Evolutionary conservation across 2,888 invertebrate genomes (phyloP).

Genomic region (Malthinus flaveolus): DNA sequence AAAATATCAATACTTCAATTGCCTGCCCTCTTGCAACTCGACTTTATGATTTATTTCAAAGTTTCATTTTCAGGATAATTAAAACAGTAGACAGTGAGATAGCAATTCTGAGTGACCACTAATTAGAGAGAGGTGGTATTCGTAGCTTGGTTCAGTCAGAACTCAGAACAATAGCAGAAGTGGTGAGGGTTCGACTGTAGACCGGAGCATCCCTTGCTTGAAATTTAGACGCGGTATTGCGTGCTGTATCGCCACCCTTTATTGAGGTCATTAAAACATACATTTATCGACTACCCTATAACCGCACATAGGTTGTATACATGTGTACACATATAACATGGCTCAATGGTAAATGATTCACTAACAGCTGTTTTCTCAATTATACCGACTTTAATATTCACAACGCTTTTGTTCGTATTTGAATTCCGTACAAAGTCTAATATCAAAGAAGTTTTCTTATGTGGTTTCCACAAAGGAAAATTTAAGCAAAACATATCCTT

Average conservation of each 20-base stretch:
- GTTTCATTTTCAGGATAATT: conserved; percentile 20
- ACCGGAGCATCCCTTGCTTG: conserved; percentile 20
- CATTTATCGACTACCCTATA: conserved; percentile 20
- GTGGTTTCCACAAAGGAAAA: too few relatives aligned
- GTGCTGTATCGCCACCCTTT: conserved; percentile 19
- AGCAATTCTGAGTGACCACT: conserved; percentile 20
- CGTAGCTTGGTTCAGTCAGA: conserved; percentile 11
- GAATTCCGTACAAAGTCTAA: too few relatives aligned
- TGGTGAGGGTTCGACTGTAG: conserved; percentile 12
- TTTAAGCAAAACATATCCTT: too few relatives aligned
- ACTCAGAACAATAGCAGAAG: conserved; percentile 11
- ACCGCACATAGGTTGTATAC: conserved; percentile 17
- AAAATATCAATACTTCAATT: too few relatives aligned
- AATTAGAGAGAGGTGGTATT: conserved; percentile 19
- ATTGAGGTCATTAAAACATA: conserved; percentile 27
- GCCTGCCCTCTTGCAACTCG: too few relatives aligned
- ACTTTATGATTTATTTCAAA: neutral
- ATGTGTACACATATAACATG: conserved; percentile 6
- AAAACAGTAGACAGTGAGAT: conserved; percentile 15
- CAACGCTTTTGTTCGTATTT: too few relatives aligned
- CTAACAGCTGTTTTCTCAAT: conserved; percentile 20
- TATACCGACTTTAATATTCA: neutral
- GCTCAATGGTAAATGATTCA: conserved; percentile 19
- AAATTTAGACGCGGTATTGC: conserved; percentile 19
- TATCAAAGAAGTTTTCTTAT: too few relatives aligned